Evolutionary conservation across 2,888 invertebrate genomes (phyloP).

Genomic region (Sceliomorpha sp.): DNA sequence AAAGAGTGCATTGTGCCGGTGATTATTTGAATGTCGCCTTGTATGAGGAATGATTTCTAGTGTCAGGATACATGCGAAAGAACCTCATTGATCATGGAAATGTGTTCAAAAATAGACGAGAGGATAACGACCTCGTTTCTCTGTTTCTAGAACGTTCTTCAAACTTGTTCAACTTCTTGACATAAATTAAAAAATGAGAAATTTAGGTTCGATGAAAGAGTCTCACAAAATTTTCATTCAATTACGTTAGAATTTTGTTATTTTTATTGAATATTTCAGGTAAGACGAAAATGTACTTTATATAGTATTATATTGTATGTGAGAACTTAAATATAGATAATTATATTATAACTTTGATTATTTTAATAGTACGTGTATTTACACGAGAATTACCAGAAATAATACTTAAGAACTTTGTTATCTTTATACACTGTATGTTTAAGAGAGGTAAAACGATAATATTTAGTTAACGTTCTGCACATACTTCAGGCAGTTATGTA

Average conservation of each 20-base stretch:
- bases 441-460: neutral
- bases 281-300: no score
- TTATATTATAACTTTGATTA: no score
- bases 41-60: conserved; percentile 22
- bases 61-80: conserved; percentile 25
- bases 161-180: conserved; percentile 11
- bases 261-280: no score
- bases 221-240: conserved; percentile 1
- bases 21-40: conserved; percentile 19
- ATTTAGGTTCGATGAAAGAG: neutral
- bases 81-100: conserved; percentile 39
- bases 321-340: no score
- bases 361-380: no score
- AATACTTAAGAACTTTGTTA: no score
- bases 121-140: conserved; percentile 38
- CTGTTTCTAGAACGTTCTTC: conserved; percentile 42
- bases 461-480: neutral
- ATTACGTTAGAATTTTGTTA: no score
- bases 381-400: no score
- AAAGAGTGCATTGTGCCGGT: conserved; percentile 24
- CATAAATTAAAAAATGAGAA: conserved; percentile 1
- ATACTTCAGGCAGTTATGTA: neutral
- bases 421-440: no score
- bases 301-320: no score
- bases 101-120: conserved; percentile 32